Conservation (phyloP, 2,797 vertebrate species). For the Platyrinchus mystaceus region DNA sequence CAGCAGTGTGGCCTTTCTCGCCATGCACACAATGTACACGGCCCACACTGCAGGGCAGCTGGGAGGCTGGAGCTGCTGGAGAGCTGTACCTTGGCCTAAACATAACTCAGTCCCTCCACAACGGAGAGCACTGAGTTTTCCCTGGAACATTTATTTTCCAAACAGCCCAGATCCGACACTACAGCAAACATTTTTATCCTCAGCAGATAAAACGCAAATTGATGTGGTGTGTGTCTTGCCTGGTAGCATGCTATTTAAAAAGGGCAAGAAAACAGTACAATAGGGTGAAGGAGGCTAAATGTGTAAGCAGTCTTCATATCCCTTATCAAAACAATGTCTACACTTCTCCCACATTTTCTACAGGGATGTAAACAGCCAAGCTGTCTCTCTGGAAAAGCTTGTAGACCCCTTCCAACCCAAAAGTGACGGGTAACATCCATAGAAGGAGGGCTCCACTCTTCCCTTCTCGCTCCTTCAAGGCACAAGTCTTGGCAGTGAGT, state of each 20-base stretch:
- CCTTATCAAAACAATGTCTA: neutral
- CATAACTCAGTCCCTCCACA: neutral
- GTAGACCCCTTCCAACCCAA: neutral
- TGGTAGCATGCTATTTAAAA: neutral
- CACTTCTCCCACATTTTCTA: neutral
- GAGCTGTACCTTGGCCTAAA: too few species aligned
- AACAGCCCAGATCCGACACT: neutral
- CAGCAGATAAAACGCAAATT: neutral
- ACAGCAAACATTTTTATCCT: neutral
- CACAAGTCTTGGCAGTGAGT: rapidly evolving
- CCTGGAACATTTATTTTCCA: neutral
- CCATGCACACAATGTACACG: rapidly evolving
- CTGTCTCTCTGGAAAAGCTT: neutral
- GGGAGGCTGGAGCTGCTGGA: neutral
- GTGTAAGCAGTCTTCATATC: neutral
- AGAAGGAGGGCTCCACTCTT: neutral
- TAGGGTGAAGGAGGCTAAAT: neutral
- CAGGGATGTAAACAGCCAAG: neutral
- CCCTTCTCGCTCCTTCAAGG: rapidly evolving
- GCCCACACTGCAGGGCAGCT: rapidly evolving
- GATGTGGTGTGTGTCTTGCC: too few species aligned
- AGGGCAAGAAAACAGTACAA: neutral
- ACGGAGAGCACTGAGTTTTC: neutral
- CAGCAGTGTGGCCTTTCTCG: rapidly evolving
- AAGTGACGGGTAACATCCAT: rapidly evolving